phyloP scores from a whole-genome alignment of 2,113 vertebrate genomes.

The Carollia perspicillata region DNA sequence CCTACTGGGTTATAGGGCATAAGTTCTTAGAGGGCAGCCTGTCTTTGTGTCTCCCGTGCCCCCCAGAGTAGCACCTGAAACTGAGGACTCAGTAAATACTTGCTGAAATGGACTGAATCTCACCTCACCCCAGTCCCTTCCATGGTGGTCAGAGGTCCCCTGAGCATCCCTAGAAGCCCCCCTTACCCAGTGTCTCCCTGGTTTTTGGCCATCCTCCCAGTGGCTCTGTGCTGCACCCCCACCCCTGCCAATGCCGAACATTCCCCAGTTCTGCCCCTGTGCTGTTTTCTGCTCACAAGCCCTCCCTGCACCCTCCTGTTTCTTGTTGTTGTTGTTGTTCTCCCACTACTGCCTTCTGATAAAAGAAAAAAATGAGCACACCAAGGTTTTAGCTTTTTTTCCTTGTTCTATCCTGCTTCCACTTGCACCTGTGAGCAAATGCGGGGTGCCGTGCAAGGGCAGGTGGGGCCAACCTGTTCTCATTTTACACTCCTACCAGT shows the following conservation, averaged over 20 bases:
- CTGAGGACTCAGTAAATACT: not conserved
- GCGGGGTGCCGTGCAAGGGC: not conserved
- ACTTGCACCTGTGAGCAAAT: not conserved
- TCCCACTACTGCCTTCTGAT: not conserved
- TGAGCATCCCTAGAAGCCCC: not conserved
- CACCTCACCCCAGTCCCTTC: fast-evolving
- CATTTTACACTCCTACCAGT: not conserved
- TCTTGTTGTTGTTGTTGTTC: not conserved
- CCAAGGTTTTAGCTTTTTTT: not conserved
- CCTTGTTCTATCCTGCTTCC: not conserved
- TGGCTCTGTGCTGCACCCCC: too few relatives aligned
- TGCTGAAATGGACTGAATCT: not conserved
- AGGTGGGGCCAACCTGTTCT: not conserved
- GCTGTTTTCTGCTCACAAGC: not conserved
- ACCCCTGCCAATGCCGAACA: not conserved
- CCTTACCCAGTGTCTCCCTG: not conserved
- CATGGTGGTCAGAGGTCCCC: not conserved
- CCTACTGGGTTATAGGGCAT: not conserved
- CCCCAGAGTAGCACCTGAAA: not conserved
- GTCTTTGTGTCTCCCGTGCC: not conserved
- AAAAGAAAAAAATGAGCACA: not conserved
- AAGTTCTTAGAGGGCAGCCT: not conserved
- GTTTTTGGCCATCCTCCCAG: not conserved
- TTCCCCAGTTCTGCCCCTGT: not conserved
- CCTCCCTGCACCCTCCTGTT: not conserved